phyloP scores from a whole-genome alignment of 2,888 invertebrate genomes.

The Iselma pallidipennis region DNA sequence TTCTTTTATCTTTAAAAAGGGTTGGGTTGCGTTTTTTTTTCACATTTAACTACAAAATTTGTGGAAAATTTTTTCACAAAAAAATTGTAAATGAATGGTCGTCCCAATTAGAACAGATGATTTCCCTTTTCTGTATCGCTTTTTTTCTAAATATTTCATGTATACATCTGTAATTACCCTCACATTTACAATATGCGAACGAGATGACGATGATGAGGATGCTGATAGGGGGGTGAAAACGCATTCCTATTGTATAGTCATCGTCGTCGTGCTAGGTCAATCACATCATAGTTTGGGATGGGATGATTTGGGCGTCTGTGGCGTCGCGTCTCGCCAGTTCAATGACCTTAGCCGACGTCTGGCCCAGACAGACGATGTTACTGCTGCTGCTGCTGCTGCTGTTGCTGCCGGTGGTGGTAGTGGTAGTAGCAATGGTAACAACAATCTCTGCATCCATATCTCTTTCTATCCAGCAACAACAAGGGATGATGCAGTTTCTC shows the following conservation, averaged over 20 bases:
- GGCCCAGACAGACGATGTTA: slow-evolving; percentile 26
- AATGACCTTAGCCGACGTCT: slow-evolving; percentile 36
- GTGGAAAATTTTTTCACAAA: not conserved
- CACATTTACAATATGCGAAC: not conserved
- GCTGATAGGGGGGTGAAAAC: not conserved
- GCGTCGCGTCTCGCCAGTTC: slow-evolving; percentile 37
- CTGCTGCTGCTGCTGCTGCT: not conserved
- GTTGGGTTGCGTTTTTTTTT: too few relatives aligned
- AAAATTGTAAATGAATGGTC: not conserved
- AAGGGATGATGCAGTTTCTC: not conserved
- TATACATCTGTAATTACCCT: not conserved
- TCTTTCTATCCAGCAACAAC: not conserved
- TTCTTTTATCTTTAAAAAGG: too few relatives aligned
- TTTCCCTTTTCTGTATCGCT: not conserved
- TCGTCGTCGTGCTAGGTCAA: slow-evolving; percentile 29
- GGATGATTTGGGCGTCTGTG: slow-evolving; percentile 34
- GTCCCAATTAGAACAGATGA: not conserved
- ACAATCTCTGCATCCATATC: not conserved
- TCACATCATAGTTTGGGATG: slow-evolving; percentile 37
- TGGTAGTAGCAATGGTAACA: not conserved
- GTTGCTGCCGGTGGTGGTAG: not conserved
- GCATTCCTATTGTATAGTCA: slow-evolving; percentile 2
- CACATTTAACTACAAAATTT: too few relatives aligned
- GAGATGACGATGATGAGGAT: not conserved
- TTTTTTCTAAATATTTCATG: not conserved